Base-by-base conservation (phyloP, 1,140 invertebrate genomes). In the Vanessa atalanta region DNA sequence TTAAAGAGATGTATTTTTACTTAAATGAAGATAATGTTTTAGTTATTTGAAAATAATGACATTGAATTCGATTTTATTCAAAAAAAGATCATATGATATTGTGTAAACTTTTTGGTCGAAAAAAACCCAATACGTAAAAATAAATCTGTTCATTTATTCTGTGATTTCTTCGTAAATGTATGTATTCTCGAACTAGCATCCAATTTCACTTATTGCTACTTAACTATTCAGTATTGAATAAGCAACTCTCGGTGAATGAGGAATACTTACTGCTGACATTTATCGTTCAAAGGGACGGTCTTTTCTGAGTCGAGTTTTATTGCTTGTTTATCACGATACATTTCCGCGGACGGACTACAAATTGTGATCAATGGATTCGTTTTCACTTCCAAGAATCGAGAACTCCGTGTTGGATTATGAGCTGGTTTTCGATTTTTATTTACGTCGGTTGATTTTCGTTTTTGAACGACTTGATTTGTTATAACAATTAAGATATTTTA, bases 361-460 rank as follows among this genome's bases (percentile, higher is more conserved):
- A 75, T 75, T 71, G 64, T 75, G 61, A 75, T 66, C 63, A 70
- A 66, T 75, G 68, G 51, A 65, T 70, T 47, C 43, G 63, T 66
- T 51, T 55, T 65, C 61, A 9, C 26, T 72, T 14, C 16, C 16
- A 26, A 15, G 67, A 23, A 47, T 47, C 61, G 43, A 64, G 37
- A 47, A 64, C 61, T 3, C 6, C 8, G 31, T 47, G 61, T 37
- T 43, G 3, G n/a, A 26, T 47, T 47, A 1, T 14, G 55, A 13
- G 23, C 4, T 2, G 23, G 55, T 60, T 60, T 60, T 60, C 0
- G 2, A 3, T 1, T 20, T 55, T 16, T 16, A 20, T 16, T 23
- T 9, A 55, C 16, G 37, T 43, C 37, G 9, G 7, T 8, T 43
- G 7, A 43, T 8, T 43, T 43, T 9, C 2, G 9, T 43, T 43